These are phyloP conservation scores for Zosterops pallidus DNA, from an alignment of 2,113 vertebrate genomes.

Conservation along the genomic window DNA sequence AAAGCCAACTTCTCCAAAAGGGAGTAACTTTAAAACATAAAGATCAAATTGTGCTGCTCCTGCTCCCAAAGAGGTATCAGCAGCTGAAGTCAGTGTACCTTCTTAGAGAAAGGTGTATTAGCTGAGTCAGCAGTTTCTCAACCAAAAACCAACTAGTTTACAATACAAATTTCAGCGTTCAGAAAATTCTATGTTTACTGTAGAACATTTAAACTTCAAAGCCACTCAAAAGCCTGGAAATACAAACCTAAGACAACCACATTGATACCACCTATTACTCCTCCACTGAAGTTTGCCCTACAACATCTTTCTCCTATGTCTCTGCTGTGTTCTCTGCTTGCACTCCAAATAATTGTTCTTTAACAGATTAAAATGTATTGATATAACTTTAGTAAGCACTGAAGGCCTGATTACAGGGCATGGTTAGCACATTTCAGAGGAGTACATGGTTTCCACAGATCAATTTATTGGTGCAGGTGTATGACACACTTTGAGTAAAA, in stretches of 20 bases:
- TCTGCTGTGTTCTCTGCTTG: neutral
- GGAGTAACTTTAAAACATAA: neutral
- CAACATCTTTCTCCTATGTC: neutral
- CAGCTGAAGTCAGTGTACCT: neutral
- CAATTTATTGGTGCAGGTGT: neutral
- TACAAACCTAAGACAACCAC: neutral
- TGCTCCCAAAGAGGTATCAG: accelerated
- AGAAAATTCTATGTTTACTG: neutral
- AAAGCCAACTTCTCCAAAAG: neutral
- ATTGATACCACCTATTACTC: neutral
- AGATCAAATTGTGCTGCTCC: neutral
- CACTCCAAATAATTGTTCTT: neutral
- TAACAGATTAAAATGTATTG: neutral
- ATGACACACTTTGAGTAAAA: neutral
- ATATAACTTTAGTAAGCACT: neutral
- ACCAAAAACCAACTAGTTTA: neutral
- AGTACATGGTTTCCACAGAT: neutral
- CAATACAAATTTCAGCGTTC: neutral
- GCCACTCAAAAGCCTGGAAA: neutral
- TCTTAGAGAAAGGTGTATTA: neutral
- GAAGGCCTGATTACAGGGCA: neutral
- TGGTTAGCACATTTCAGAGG: neutral
- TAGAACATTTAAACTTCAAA: neutral
- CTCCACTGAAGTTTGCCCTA: neutral
- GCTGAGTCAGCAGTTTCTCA: neutral